Evolutionary conservation across 2,888 invertebrate species (phyloP).

Genomic region (Drosophila limbata): DNA sequence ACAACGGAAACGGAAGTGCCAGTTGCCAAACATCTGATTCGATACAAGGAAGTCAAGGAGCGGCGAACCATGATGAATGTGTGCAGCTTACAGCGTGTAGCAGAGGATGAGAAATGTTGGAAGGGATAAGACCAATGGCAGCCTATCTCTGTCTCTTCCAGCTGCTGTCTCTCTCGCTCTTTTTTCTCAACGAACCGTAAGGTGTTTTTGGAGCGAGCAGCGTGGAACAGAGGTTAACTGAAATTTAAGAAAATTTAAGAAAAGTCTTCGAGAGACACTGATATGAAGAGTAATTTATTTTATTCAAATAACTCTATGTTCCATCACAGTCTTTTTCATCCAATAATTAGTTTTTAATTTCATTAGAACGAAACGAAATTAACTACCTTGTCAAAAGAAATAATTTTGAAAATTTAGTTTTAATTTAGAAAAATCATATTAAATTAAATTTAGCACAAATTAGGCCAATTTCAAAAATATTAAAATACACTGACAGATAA

Average conservation of each 20-base stretch:
- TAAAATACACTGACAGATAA: too few relatives aligned
- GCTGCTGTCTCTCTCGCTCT: not conserved
- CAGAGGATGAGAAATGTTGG: not conserved
- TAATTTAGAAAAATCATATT: too few relatives aligned
- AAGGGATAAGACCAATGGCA: not conserved
- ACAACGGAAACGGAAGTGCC: constrained; percentile 39
- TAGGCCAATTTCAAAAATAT: too few relatives aligned
- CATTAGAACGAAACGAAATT: too few relatives aligned
- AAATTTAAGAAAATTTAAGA: not conserved
- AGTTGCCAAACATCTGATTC: constrained; percentile 28
- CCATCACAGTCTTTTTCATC: too few relatives aligned
- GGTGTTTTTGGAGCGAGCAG: not conserved
- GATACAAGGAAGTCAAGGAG: constrained; percentile 9
- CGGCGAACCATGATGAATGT: not conserved
- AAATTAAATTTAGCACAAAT: too few relatives aligned
- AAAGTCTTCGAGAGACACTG: not conserved
- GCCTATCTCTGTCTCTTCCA: not conserved
- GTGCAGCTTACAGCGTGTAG: not conserved
- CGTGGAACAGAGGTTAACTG: not conserved
- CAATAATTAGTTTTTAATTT: too few relatives aligned
- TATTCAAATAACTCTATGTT: too few relatives aligned
- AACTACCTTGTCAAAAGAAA: too few relatives aligned
- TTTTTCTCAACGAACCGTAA: not conserved
- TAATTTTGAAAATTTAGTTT: too few relatives aligned
- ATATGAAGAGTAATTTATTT: too few relatives aligned